Evolutionary conservation across 2,888 invertebrate species (phyloP), one percentile per base, ranked within the genome.

Genomic region (Hemaris fuciformis): DNA sequence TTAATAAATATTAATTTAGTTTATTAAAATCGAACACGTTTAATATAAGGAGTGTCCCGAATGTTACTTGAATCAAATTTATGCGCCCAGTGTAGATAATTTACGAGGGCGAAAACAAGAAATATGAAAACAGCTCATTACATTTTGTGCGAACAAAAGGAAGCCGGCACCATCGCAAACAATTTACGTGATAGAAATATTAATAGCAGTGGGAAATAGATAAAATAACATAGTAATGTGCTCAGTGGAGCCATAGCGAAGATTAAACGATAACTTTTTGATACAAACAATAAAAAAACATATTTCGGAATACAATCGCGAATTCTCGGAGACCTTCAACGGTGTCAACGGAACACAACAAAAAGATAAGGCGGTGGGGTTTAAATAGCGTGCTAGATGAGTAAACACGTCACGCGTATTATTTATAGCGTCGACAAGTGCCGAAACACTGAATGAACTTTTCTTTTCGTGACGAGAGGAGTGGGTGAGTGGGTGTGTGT

Each of bases 371-470:
- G 72, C 70, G 41, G 41, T 79, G 71, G 67, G 71, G 70, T 79
- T 77, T 77, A 81, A 83, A 84, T 75, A 83, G 75, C 77, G 76
- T 77, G 76, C 71, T 81, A 78, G 79, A 81, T 80, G 80, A 80
- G 27, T 56, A 76, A 81, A 83, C 84, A 86, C 84, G 88, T 85
- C 82, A 85, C 83, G 79, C 73, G 80, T 84, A 83, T 86, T 89
- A 90, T 91, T 89, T 86, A 88, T 87, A 89, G 81, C 83, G 75
- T 76, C 77, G 80, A 77, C 83, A 87, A 87, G 83, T 86, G 87
- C 80, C 85, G 85, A 87, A 88, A 85, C 81, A 79, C 83, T 80
- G 87, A 89, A 86, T 88, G 89, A 91, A 90, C 87, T 88, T 88
- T 89, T 90, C 88, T 89, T 88, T 89, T 87, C 85, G 85, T 89